Base-by-base conservation (phyloP, 2,888 invertebrate genomes). In the Rotaria macrura region DNA sequence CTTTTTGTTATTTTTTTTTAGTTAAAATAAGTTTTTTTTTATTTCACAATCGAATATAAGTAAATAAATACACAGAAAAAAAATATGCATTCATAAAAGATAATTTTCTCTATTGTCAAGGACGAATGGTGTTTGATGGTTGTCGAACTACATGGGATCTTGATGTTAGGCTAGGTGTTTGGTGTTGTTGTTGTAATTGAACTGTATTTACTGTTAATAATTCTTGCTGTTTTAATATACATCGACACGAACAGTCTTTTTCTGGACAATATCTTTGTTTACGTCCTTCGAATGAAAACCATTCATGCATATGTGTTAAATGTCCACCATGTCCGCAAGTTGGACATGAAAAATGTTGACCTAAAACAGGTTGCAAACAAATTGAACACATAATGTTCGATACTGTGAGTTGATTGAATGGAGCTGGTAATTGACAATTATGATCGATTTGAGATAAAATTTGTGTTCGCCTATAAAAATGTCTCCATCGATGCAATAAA, bases 381-480 rank as follows among this genome's bases (percentile, higher is more conserved):
- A 79, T 79, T n/a, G 79, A 79, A 79, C 79, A 79, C 17, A 43
- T 43, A 3, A 43, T 40, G 14, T 2, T 1, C 10, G 25, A 7
- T 25, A 10, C 3, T 40, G 43, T 25, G 10, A 17, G 23, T 79
- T 25, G 40, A 79, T 23, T 40, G 6, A 79, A 43, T 43, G 79
- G 43, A 25, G 79, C 40, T 25, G 79, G 79, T 43, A 43, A 43
- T 79, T 65, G 65, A 65, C 65, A 65, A 20, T 65, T 65, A 34
- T 65, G 65, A 29, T 65, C 65, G 4, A 65, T 65, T 34, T 65
- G 43, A n/a, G 79, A 79, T 43, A 79, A 43, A 10, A 40, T 43
- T 79, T 79, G 79, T 43, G 79, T 79, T 25, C 79, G 79, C 43
- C n/a, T 79, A 43, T 79, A 79, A 79, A 79, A 79, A 43, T 79